Conservation (phyloP, 2,113 vertebrate genomes). For the Uropsilus gracilis region DNA sequence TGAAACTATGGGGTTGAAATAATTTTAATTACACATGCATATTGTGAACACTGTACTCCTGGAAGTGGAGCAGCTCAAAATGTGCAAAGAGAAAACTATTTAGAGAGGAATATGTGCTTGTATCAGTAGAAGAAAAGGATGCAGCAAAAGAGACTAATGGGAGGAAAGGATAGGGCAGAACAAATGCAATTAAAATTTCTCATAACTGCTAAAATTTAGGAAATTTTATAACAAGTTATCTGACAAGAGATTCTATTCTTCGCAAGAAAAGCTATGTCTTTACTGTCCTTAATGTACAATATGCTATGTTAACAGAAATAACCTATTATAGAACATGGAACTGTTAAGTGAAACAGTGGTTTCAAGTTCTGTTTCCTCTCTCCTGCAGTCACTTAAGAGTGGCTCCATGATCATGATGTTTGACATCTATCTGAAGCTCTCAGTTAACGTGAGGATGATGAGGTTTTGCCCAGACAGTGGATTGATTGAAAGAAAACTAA, state of each 20-base stretch:
- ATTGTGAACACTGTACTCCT: conserved; percentile 68
- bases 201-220: not conserved
- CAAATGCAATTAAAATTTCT: conserved; percentile 16
- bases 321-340: not conserved
- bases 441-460: not conserved
- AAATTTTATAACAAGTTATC: conserved; percentile 32
- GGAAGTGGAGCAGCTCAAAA: conserved; percentile 59
- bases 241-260: conserved; percentile 22
- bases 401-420: not conserved
- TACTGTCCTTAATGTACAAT: conserved; percentile 2
- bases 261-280: conserved; percentile 32
- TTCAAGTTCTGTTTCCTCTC: not conserved
- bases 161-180: not conserved
- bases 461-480: not conserved
- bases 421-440: not conserved
- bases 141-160: not conserved
- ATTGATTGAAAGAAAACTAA: not conserved
- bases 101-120: not conserved
- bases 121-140: not conserved
- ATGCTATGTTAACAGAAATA: conserved; percentile 32
- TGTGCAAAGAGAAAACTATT: conserved; percentile 45
- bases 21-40: conserved; percentile 68
- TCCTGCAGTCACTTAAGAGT: not conserved
- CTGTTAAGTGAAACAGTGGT: not conserved
- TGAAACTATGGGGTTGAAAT: conserved; percentile 71